These are phyloP conservation scores for Melanotaenia nigrans DNA, from an alignment of 2,797 vertebrate genomes.

Conservation along the genomic window DNA sequence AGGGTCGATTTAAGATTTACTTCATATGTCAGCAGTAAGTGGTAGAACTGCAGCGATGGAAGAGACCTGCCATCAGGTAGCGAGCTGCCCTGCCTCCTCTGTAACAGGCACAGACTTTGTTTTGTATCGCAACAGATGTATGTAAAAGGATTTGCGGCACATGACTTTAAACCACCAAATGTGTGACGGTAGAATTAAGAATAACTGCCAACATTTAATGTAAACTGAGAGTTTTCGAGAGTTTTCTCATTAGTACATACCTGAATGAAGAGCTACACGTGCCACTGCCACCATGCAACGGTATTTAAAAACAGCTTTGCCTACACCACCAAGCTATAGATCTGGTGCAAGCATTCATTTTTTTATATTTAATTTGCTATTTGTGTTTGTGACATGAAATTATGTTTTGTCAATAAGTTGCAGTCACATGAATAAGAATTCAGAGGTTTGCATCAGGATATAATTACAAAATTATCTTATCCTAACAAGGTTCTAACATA, in stretches of 20 bases:
- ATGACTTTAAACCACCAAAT: conserved; percentile 39
- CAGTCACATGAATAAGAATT: neutral
- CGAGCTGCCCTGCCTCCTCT: conserved; percentile 39
- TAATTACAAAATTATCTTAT: no score
- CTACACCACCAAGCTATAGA: conserved; percentile 66
- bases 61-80: conserved; percentile 19
- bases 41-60: conserved; percentile 32
- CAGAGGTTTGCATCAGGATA: neutral
- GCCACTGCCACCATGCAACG: conserved; percentile 27
- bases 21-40: conserved; percentile 26
- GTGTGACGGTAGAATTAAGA: conserved; percentile 32
- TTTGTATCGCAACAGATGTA: conserved; percentile 36
- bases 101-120: conserved; percentile 31
- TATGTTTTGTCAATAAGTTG: conserved; percentile 28
- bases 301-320: conserved; percentile 50
- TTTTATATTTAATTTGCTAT: conserved; percentile 46
- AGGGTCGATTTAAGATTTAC: conserved; percentile 47
- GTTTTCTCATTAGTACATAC: conserved; percentile 46
- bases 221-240: conserved; percentile 23
- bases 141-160: conserved; percentile 27
- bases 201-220: conserved; percentile 25
- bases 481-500: neutral
- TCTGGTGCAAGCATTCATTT: conserved; percentile 45
- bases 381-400: conserved; percentile 48
- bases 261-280: conserved; percentile 6